These are phyloP conservation scores for Gobiocypris rarus DNA, from an alignment of 2,113 vertebrate genomes.

Conservation along the genomic window DNA sequence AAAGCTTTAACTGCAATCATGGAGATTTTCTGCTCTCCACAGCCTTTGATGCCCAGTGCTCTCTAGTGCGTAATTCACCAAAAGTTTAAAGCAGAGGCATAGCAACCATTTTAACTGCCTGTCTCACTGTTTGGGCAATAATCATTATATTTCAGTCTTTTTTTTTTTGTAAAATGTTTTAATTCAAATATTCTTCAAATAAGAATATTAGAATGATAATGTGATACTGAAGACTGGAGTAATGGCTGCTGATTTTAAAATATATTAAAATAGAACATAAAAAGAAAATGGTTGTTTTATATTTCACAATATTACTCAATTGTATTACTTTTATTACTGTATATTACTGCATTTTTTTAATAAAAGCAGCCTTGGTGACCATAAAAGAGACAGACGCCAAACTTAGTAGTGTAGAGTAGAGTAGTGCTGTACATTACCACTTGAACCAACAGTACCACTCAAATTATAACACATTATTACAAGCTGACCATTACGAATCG, in stretches of 20 bases:
- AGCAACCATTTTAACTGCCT: slow-evolving; percentile 7
- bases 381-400: too few relatives aligned
- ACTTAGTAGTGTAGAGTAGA: too few relatives aligned
- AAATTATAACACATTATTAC: too few relatives aligned
- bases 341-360: not conserved
- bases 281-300: not conserved
- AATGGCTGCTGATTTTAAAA: not conserved
- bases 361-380: too few relatives aligned
- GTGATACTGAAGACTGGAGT: not conserved
- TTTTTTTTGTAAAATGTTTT: too few relatives aligned
- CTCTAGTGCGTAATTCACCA: not conserved
- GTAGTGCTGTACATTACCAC: too few relatives aligned
- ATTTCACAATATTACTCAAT: not conserved
- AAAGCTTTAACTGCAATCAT: slow-evolving; percentile 34
- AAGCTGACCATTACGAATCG: too few relatives aligned
- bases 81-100: not conserved
- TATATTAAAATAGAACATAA: too few relatives aligned
- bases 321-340: not conserved
- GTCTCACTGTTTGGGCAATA: not conserved
- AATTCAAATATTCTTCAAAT: not conserved
- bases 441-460: too few relatives aligned
- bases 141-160: not conserved
- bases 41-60: slow-evolving; percentile 2
- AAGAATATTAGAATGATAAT: not conserved
- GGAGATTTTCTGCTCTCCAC: slow-evolving; percentile 32